Conservation (phyloP, 2,888 invertebrate genomes). For the Dyspetes luteomarginatus region DNA sequence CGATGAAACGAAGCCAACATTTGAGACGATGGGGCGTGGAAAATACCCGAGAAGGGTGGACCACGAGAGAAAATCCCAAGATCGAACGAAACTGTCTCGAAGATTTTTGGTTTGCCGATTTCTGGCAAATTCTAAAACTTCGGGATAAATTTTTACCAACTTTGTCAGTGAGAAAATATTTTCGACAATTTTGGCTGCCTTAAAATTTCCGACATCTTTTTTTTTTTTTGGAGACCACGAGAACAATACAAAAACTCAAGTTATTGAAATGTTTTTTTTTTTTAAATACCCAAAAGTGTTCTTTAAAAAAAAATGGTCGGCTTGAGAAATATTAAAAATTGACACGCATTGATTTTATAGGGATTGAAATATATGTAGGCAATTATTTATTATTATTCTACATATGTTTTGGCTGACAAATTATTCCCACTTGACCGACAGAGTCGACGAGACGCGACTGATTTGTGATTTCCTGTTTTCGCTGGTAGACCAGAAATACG, state of each 20-base stretch:
- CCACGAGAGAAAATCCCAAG: conserved; percentile 13
- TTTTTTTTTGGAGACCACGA: too few species aligned
- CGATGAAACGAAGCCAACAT: conserved; percentile 35
- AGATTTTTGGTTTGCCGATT: conserved; percentile 1
- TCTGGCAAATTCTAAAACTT: conserved; percentile 17
- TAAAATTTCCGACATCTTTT: neutral
- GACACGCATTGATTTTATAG: too few species aligned
- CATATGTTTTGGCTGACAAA: neutral
- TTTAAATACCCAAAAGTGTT: too few species aligned
- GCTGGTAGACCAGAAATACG: neutral
- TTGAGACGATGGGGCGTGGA: neutral
- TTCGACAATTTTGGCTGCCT: neutral
- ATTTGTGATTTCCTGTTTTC: neutral
- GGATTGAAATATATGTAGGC: too few species aligned
- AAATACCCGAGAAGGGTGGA: neutral
- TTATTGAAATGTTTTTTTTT: too few species aligned
- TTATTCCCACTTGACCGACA: neutral
- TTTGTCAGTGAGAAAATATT: neutral
- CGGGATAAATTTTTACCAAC: neutral
- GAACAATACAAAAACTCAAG: too few species aligned
- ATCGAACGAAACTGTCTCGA: conserved; percentile 35
- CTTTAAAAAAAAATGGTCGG: too few species aligned
- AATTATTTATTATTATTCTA: too few species aligned
- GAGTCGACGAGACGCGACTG: neutral
- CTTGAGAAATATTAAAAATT: too few species aligned